A percentile compares a stretch with the other conserved stretches of the same genome.
phyloP scores from a whole-genome alignment of 2,888 invertebrate species.

The Sesamia inferens region DNA sequence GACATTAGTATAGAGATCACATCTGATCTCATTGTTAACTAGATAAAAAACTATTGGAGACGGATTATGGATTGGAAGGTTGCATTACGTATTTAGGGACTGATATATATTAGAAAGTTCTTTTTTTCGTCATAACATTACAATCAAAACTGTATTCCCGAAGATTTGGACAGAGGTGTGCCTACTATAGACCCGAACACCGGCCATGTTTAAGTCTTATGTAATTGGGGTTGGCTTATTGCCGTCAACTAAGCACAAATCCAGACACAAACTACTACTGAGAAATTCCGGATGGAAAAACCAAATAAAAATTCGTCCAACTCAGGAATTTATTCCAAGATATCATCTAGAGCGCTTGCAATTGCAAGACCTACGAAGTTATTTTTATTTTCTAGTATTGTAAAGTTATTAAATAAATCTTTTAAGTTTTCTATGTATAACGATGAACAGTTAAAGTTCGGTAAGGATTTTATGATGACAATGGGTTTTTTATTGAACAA shows the following conservation, averaged over 20 bases:
- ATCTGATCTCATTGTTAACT: constrained; percentile 66
- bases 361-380: background rate
- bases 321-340: background rate
- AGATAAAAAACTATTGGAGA: constrained; percentile 37
- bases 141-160: too few relatives aligned
- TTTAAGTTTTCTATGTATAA: too few relatives aligned
- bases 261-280: background rate
- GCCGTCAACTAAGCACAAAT: background rate
- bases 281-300: background rate
- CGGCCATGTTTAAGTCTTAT: background rate
- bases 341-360: background rate
- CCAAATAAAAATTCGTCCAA: background rate
- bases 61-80: constrained; percentile 46
- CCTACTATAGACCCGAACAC: background rate
- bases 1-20: constrained; percentile 72
- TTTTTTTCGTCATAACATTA: background rate
- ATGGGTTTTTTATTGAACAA: background rate
- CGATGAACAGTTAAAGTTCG: too few relatives aligned
- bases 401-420: too few relatives aligned
- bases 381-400: too few relatives aligned
- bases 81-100: constrained; percentile 8
- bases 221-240: background rate
- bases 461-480: background rate
- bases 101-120: constrained; percentile 7
- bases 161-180: background rate